Conservation (phyloP, 2,113 vertebrate species). For the Lepidothrix coronata region DNA sequence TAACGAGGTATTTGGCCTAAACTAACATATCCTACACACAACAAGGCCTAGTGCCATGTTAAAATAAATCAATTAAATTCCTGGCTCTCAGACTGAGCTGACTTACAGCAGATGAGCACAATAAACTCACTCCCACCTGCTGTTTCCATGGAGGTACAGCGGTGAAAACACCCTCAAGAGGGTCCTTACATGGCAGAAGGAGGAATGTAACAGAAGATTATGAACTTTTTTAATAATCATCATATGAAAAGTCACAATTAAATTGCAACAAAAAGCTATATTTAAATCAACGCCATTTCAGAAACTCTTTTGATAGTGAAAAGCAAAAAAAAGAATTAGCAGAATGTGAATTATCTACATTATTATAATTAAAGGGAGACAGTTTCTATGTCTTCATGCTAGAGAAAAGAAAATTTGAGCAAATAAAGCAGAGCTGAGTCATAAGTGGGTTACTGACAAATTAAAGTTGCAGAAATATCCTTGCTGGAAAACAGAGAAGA, state of each 20-base stretch:
- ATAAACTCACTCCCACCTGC: not conserved
- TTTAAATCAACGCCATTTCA: not conserved
- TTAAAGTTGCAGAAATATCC: constrained; percentile 17
- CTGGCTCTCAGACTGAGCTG: not conserved
- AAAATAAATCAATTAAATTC: not conserved
- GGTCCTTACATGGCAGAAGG: not conserved
- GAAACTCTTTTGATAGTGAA: constrained; percentile 4
- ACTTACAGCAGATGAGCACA: not conserved
- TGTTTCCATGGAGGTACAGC: not conserved
- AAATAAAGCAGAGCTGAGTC: constrained; percentile 26
- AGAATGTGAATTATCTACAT: constrained; percentile 18
- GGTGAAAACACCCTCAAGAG: not conserved
- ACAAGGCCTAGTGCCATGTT: not conserved
- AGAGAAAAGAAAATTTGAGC: constrained; percentile 1
- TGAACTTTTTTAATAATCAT: not conserved
- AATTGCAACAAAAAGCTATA: not conserved
- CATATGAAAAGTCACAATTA: not conserved
- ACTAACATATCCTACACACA: not conserved
- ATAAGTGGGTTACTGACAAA: constrained; percentile 35
- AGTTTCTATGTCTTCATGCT: not conserved
- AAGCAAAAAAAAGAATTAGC: not conserved
- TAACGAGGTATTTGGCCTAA: not conserved
- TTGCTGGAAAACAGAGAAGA: constrained; percentile 1
- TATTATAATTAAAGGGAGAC: constrained; percentile 13
- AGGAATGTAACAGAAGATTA: not conserved